Evolutionary conservation across 92 coral and sea anemone species (phyloP), one percentile per base, ranked within the genome.

Genomic region (Chrysogorgia sp.): DNA sequence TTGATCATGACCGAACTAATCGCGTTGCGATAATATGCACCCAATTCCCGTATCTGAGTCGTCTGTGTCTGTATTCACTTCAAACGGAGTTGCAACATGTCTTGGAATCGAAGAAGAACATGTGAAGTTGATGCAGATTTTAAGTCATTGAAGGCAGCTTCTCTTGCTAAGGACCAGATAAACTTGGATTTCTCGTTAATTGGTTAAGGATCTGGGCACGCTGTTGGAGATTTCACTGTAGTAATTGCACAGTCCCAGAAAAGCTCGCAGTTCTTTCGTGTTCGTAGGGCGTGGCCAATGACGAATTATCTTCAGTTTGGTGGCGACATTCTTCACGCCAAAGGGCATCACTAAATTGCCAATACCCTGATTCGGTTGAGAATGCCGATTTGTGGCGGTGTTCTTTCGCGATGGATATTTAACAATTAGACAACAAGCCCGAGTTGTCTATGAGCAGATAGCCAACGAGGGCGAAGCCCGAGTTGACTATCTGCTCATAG

Each of bases 321-420:
- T 40, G 17, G 91, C 59, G 25, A 64, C 84, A 69, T 84, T 83
- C 32, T 65, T 83, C 33, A 83, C 83, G 34, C 83, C 65, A 23
- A 83, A 84, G 64, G 84, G 88, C 84, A 79, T 79, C 88, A 40
- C 59, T 13, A 63, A 85, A 85, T 75, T 80, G 60, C 83, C 90
- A 74, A 58, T 80, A 70, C 9, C 88, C 70, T 7, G 74, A 40
- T 32, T 52, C 86, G 21, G 83, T 76, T n/a, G 62, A 30, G 49
- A 82, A 82, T 10, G 86, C 86, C 14, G 82, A 43, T 50, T 75
- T 82, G 24, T 75, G 82, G 26, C 75, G 79, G 41, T 40, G 67
- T 29, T 48, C 58, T 29, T 29, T 40, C 3, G 32, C 76, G 40
- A 82, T 48, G 43, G n/a, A n/a, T n/a, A n/a, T n/a, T n/a, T n/a